Conservation (phyloP, 2,888 invertebrate genomes). For the Leptinotarsa haldemani region DNA sequence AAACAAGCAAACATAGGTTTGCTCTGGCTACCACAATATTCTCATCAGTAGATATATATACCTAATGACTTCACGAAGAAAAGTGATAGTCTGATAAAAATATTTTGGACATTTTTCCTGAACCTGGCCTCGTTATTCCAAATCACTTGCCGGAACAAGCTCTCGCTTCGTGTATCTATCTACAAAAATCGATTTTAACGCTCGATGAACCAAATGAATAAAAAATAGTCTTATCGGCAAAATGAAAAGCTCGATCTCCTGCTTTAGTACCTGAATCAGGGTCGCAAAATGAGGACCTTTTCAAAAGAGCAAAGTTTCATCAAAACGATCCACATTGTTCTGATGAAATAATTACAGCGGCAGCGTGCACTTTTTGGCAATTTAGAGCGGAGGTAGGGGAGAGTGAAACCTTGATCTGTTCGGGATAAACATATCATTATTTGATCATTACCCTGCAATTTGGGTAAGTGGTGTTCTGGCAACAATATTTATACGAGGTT, state of each 20-base stretch:
- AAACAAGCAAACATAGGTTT: too few relatives aligned
- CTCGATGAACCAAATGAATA: slow-evolving; percentile 42
- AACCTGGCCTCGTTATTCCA: neutral
- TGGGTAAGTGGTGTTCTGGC: neutral
- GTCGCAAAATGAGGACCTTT: slow-evolving; percentile 32
- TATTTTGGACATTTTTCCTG: neutral
- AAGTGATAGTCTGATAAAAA: neutral
- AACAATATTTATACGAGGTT: too few relatives aligned
- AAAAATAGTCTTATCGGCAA: slow-evolving; percentile 39
- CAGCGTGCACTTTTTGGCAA: slow-evolving; percentile 22
- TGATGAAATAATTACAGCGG: slow-evolving; percentile 35
- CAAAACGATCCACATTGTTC: slow-evolving; percentile 34
- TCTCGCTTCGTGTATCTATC: slow-evolving; percentile 16
- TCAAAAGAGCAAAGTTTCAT: slow-evolving; percentile 36
- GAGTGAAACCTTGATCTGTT: slow-evolving; percentile 12
- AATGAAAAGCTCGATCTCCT: slow-evolving; percentile 35
- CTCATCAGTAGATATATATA: too few relatives aligned
- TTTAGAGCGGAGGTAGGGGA: slow-evolving; percentile 11
- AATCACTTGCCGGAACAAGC: slow-evolving; percentile 24
- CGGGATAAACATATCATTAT: neutral
- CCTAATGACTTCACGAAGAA: too few relatives aligned
- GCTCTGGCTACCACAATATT: too few relatives aligned
- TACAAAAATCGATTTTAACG: slow-evolving; percentile 40
- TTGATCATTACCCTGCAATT: slow-evolving; percentile 2
- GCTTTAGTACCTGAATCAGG: slow-evolving; percentile 34